Base-by-base conservation (phyloP, 2,888 invertebrate species). In the Apodemia hepburni region DNA sequence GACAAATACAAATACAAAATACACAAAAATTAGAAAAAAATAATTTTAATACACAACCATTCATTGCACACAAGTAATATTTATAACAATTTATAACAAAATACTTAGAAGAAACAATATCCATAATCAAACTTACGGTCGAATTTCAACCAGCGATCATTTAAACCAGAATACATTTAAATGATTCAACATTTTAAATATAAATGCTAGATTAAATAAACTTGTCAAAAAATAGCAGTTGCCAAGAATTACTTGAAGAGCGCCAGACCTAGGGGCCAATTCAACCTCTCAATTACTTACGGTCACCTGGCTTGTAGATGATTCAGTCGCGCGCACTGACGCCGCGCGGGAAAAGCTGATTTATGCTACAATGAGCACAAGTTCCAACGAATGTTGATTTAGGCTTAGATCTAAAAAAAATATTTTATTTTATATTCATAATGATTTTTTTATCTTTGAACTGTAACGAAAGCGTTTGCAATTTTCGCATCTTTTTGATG, bases 281-380 rank as follows among this genome's bases (percentile, higher is more conserved):
- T 75, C 78, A 72, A 73, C 77, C 78, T 80, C 79, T 82, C 72
- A 71, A 79, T 85, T 84, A 83, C 77, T 82, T 75, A 78, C 78
- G 83, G 80, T 76, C 72, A 73, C 73, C 68, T 71, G 68, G 61
- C 65, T 59, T 63, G 70, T 58, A 66, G 67, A 61, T 61, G 61
- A 64, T 58, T 62, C 69, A 63, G 65, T 65, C 64, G 65, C 66
- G 66, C 65, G 64, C 58, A 59, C 61, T 65, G 65, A 65, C 65
- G 57, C 64, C 60, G 29, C 60, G 63, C n/a, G 61, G 33, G 33
- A 60, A 60, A 51, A 59, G 61, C 57, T 58, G 61, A 61, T 61
- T 67, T 60, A 64, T 60, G 64, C 57, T 64, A 68, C 64, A 59
- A 60, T 15, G 64, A 62, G 61, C 67, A 47, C 58, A 59, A 60